Evolutionary conservation across 2,113 vertebrate genomes (phyloP), one percentile per base, ranked within the genome.

Genomic region (Mobula hypostoma): DNA sequence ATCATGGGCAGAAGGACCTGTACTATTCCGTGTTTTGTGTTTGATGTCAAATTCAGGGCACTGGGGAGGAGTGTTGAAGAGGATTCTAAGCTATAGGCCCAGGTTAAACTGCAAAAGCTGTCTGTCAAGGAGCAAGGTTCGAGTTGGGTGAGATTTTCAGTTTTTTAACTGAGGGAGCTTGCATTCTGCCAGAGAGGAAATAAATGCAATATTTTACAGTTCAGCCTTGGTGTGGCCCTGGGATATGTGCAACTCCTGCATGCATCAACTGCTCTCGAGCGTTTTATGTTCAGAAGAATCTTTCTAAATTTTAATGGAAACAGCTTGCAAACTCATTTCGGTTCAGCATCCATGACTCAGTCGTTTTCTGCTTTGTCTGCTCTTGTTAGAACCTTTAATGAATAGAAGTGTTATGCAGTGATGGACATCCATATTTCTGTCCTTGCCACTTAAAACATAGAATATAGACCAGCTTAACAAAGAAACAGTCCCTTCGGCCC

Each of bases 141-240:
- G 83, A 87, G 56, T 87, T 87, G 29, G 83, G 61, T 29, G 48
- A 61, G 14, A 87, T 87, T 87, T 87, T 87, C 83, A 87, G 27
- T 1, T 29, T 56, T 24, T 87, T 87, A 61, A 29, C 56, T n/a
- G 58, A 29, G 61, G 56, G 83, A 87, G 61, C 61, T 87, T 24
- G 7, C 58, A 58, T 87, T 61, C 56, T 61, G 83, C 29, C 56
- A 87, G 11, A 27, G 83, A 24, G 29, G 56, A 56, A 61, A 21
- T 61, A 61, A 85, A 29, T 85, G 82, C 58, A 85, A 85, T 58
- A 58, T 56, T 87, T 61, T 61, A 61, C 29, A 61, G 56, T 87
- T 87, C 83, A 87, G 1, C 24, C 58, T 56, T 14, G 9, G 0
- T 56, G 58, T 27, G 14, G 83, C 58, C 58, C 83, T 87, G 40